Base-by-base conservation (phyloP, 2,113 vertebrate species). In the Nibea albiflora region DNA sequence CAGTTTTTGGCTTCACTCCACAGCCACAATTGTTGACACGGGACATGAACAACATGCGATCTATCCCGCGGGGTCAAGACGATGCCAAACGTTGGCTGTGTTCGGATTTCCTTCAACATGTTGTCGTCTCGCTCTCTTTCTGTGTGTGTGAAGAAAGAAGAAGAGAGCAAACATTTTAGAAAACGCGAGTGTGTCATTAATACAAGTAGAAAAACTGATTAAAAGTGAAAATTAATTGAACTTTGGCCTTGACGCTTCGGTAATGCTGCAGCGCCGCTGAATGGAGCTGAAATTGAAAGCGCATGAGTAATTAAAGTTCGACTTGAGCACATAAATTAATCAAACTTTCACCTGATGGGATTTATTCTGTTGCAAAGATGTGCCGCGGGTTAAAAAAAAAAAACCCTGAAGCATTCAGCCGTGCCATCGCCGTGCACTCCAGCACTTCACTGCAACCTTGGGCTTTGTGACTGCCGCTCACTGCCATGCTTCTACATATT, bases 391-490 rank as follows among this genome's bases (percentile, higher is more conserved):
- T 24, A 31, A 31, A 31, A 31, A 28, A 28, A 28, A 28, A 28
- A 3, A 28, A 28, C 28, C 28, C 28, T 31, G 28, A 31, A 31
- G 28, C 3, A 31, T 31, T 31, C 28, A 31, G 28, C 28, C 28
- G 28, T 31, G 28, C 28, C 28, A 31, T 31, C 28, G 28, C 28
- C 4, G 3, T 31, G 28, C 28, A 31, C 28, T 31, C 28, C 28
- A 31, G 1, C 70, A 9, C 56, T 87, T 76, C 46, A 76, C 20
- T 24, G 66, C 60, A 80, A 84, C 87, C 85, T 90, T 90, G 84
- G 83, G 79, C 79, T 83, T n/a, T 60, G 61, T 81, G 73, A 42
- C 53, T 72, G 50, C 35, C 26, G 35, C 57, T 83, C 58, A 56
- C 26, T 60, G 64, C 42, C 46, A 28, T 20, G 46, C n/a, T 17